Conservation (phyloP, 2,797 vertebrate genomes). For the Alcedo quadribrachys region DNA sequence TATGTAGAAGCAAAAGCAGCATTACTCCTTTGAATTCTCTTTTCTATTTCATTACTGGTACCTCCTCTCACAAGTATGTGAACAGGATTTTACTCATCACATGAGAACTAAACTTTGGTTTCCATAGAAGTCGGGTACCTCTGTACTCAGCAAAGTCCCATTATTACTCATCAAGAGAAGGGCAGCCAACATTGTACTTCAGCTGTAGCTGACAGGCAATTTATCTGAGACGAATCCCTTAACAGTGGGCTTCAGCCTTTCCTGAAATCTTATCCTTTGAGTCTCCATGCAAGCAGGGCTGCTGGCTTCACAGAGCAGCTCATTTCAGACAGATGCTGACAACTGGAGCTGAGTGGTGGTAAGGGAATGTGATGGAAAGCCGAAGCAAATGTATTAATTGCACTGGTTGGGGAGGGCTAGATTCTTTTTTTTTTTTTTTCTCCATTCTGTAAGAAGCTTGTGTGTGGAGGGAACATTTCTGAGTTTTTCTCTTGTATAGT, state of each 20-base stretch:
- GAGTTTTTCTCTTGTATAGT: not conserved
- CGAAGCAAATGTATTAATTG: constrained; percentile 33
- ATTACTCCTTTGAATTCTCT: not conserved
- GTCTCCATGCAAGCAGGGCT: not conserved
- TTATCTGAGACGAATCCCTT: constrained; percentile 9
- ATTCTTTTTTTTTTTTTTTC: not conserved
- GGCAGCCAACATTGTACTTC: constrained; percentile 1
- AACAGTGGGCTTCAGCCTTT: constrained; percentile 7
- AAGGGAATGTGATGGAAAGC: not conserved
- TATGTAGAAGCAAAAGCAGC: not conserved
- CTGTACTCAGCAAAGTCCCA: not conserved
- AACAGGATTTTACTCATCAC: not conserved
- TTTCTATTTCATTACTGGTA: not conserved
- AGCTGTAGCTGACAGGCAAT: constrained; percentile 21
- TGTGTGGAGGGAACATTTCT: not conserved
- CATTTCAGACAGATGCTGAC: constrained; percentile 51
- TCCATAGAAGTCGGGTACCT: constrained; percentile 38
- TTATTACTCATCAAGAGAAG: constrained; percentile 34
- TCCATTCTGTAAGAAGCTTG: not conserved
- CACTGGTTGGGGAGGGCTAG: not conserved
- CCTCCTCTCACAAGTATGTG: not conserved
- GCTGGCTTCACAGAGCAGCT: not conserved
- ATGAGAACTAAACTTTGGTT: not conserved
- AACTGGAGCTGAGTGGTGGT: constrained; percentile 10
- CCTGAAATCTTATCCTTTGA: constrained; percentile 41